Base-by-base conservation (phyloP, 2,113 vertebrate genomes). In the Pterocles gutturalis region DNA sequence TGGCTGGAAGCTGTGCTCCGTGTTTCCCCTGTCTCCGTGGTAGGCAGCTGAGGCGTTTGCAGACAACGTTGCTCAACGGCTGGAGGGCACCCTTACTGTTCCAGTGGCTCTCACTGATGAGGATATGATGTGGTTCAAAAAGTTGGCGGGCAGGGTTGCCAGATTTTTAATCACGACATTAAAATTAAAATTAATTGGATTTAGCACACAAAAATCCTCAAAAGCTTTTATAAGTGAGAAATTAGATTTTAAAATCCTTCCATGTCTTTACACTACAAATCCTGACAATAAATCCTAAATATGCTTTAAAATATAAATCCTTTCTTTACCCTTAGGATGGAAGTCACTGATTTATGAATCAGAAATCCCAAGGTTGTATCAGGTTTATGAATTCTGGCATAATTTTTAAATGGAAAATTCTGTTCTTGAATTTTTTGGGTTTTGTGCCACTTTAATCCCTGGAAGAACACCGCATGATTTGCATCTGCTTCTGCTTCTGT, bases 231-330 rank as follows among this genome's bases (percentile, higher is more conserved):
- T 86, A 93, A 96, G 46, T 89, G n/a, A 76, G 33, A 92, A 96
- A 95, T 91, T 45, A 93, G 77, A 96, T 96, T 91, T 95, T 79
- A 66, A 98, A 96, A 95, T 92, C 82, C 88, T 94, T 86, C 19
- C 45, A 36, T 96, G 34, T 33, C 79, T 77, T 93, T 96, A 67
- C 51, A 51, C 34, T 87, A 92, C 28, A 95, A 91, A 95, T 93
- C 92, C 33, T 82, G 49, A 20, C 93, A 96, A 89, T 97, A 95
- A 96, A 97, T 96, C 72, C 85, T 94, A 96, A 91, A 81, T 82
- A 93, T 33, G 20, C 45, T 86, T 96, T 96, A 69, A 91, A 93
- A 95, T 97, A 97, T 88, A 96, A 95, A 96, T 96, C 48, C 72
- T 94, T 93, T 92, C 67, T 80, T 96, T 93, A 69, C 65, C 34